A percentile compares a stretch with the other conserved stretches of the same genome.
Conservation (phyloP, 2,797 vertebrate species). For the Pteronotus mesoamericanus region DNA sequence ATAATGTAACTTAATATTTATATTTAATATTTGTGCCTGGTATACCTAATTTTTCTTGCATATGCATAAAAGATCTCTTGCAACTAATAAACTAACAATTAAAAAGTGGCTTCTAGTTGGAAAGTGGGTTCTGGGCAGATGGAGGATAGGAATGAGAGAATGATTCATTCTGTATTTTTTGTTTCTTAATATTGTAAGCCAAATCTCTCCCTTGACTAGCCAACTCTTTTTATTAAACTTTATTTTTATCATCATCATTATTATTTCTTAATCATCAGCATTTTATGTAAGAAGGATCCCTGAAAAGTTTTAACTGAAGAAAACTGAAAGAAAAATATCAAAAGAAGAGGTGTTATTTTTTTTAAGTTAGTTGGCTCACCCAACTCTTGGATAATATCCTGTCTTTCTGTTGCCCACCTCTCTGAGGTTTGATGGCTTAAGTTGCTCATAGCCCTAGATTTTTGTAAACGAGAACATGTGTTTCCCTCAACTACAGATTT, state of each 20-base stretch:
- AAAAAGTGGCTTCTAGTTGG: neutral
- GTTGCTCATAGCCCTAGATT: neutral
- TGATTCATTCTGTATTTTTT: neutral
- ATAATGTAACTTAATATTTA: neutral
- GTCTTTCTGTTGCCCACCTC: neutral
- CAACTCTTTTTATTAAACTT: neutral
- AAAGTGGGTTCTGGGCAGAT: neutral
- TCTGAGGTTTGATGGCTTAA: neutral
- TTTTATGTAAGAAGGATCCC: neutral
- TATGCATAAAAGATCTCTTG: neutral
- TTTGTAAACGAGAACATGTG: neutral
- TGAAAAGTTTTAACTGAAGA: neutral
- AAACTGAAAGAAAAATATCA: neutral
- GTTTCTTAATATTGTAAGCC: conserved; percentile 15
- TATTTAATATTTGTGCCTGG: neutral
- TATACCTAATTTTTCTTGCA: neutral
- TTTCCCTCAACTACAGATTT: neutral
- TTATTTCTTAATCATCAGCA: neutral
- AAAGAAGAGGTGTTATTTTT: neutral
- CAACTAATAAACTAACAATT: conserved; percentile 21
- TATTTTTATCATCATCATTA: neutral
- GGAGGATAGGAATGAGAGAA: neutral
- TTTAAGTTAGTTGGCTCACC: neutral
- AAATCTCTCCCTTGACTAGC: neutral
- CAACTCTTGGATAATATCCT: neutral